Evolutionary conservation across 1,140 invertebrate genomes (phyloP), one percentile per base, ranked within the genome.

Genomic region (Acromyrmex charruanus): DNA sequence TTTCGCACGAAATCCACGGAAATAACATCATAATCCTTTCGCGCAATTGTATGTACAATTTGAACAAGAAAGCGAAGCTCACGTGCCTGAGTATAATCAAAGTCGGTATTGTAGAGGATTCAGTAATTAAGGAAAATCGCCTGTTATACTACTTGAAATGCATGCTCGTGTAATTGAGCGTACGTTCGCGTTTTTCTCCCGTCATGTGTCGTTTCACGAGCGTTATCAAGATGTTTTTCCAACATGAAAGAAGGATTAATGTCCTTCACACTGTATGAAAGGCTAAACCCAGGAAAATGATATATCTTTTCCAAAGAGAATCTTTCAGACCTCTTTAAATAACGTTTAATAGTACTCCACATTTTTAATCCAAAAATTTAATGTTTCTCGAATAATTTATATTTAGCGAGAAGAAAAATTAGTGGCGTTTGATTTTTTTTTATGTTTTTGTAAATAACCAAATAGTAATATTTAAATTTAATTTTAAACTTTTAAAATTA

Each of bases 191-290:
- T 74, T 61, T 59, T 82, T 81, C 63, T 74, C 18, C 25, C n/a
- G 28, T 71, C 65, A 21, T 71, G 65, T 69, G 77, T 71, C 77
- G 63, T 80, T 55, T 69, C 63, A 39, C 53, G 53, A 59, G 55
- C 35, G 53, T 82, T 82, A 82, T 82, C 80, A 82, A 82, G 80
- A 82, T 82, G 55, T 74, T 82, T 82, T 82, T 59, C 68, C 55
- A 82, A 25, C 80, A 82, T 39, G 55, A 58, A 35, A 82, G 55
- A 74, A 81, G 77, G 77, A 81, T 81, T 81, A 81, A 74, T 74
- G 68, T 82, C 80, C 25, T 74, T 82, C 68, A 61, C 25, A 61
- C 39, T 51, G 59, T 74, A 49, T 35, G 80, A 82, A 81, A 81
- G 49, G 49, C 31, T 71, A 69, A 81, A 74, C 6, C 39, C 53